Base-by-base conservation (phyloP, 2,888 invertebrate species). In the Biston betularia region DNA sequence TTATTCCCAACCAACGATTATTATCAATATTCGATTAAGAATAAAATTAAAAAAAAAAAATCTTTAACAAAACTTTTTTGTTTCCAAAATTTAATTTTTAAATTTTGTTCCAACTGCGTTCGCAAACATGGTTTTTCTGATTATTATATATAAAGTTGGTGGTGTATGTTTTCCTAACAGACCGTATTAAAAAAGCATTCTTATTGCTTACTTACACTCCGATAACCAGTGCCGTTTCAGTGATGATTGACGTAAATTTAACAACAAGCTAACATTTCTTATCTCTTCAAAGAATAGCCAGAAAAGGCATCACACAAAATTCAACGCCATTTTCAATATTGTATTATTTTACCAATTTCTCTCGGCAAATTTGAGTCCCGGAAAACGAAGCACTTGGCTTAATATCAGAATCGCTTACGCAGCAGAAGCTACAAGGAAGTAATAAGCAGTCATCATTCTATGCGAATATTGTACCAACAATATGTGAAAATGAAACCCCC, bases 401-500 rank as follows among this genome's bases (percentile, higher is more conserved):
- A 63, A 68, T 68, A 68, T 63, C 40, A 61, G 56, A 61, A 68
- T 60, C 63, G 58, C 63, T 68, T 67, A 64, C 65, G 61, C 46
- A 55, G 63, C 65, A 66, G 55, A 64, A 65, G 64, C 59, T 68
- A 66, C 61, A 65, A 63, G 69, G 66, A 69, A 72, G 63, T 71
- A 73, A 73, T 72, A 73, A 73, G 72, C 62, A 71, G 65, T 69
- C 68, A 69, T 72, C 69, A 66, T 72, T 67, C 69, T 70, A 73
- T 68, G 66, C 67, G 68, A 70, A 71, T 70, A 73, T 68, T 72
- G 65, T 59, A 71, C 73, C 73, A 71, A 81, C 84, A 86, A 87
- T 85, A 87, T 88, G 86, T 84, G 86, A 85, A 84, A 88, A 89
- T 86, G 83, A 88, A 88, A 87, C 79, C 84, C 85, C 80, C 86